Percentiles rank a stretch among this genome's conserved stretches.
Evolutionary conservation across 2,797 vertebrate species (phyloP).

Genomic region (Enteromius afrohamiltoni): DNA sequence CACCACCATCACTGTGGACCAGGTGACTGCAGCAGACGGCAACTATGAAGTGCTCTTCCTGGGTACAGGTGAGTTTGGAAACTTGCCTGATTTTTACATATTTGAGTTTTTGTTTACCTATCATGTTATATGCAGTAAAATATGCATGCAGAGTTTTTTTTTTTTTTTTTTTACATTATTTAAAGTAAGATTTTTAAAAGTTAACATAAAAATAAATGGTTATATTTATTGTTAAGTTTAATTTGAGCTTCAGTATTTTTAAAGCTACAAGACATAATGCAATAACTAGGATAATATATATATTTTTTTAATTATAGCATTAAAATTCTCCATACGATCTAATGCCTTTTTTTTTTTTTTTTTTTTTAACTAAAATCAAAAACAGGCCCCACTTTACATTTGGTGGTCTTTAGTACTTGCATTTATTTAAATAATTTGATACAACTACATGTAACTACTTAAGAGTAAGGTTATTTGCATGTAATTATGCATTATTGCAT

Average conservation of each 20-base stretch:
- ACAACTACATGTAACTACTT: too few relatives aligned
- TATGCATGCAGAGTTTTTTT: background rate
- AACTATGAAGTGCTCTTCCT: constrained; percentile 99
- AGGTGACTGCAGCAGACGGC: constrained; percentile 96
- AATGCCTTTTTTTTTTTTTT: background rate
- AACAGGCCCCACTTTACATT: background rate
- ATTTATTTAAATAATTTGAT: too few relatives aligned
- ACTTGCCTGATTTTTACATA: background rate
- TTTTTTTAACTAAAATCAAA: background rate
- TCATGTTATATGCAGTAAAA: background rate
- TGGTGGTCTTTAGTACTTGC: background rate
- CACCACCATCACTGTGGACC: constrained; percentile 95
- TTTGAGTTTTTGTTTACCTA: background rate
- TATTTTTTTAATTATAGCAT: background rate
- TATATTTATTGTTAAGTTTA: background rate
- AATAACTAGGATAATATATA: too few relatives aligned
- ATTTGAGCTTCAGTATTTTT: background rate
- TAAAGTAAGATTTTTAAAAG: background rate
- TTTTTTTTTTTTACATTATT: background rate
- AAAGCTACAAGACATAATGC: background rate
- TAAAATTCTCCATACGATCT: background rate
- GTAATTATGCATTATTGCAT: too few relatives aligned
- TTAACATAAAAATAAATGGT: background rate
- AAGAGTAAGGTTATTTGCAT: too few relatives aligned
- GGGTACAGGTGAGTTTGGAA: constrained; percentile 88